phyloP scores from a whole-genome alignment of 2,888 invertebrate genomes.

The Dryadula phaetusa region DNA sequence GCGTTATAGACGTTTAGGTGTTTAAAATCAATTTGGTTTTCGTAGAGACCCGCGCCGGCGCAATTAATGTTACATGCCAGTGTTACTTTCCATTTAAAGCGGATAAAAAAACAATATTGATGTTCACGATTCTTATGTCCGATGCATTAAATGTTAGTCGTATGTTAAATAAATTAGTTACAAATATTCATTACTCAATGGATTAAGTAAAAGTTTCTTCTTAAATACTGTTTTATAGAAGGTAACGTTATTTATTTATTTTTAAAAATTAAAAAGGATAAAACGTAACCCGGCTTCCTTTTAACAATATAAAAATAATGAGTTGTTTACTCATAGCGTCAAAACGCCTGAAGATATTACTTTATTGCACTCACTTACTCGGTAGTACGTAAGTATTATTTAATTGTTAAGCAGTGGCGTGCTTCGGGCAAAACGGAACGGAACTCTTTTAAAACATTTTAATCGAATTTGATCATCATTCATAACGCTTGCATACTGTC shows the following conservation, averaged over 20 bases:
- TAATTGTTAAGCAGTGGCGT: slow-evolving; percentile 76
- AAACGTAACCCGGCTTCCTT: slow-evolving; percentile 1
- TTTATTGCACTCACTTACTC: slow-evolving; percentile 77
- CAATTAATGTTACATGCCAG: slow-evolving; percentile 73
- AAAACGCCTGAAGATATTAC: slow-evolving; percentile 77
- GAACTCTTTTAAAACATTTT: slow-evolving; percentile 49
- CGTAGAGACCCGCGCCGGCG: slow-evolving; percentile 62
- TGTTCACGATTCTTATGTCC: slow-evolving; percentile 70
- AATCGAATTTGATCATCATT: slow-evolving; percentile 37
- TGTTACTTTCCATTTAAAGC: slow-evolving; percentile 66
- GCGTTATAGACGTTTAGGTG: slow-evolving; percentile 68
- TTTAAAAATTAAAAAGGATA: neutral
- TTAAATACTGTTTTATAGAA: too few species aligned
- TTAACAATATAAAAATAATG: slow-evolving; percentile 54
- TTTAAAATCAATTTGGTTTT: slow-evolving; percentile 75
- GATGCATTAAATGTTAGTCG: slow-evolving; percentile 71
- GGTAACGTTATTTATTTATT: neutral
- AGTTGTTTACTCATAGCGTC: slow-evolving; percentile 72
- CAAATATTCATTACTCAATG: slow-evolving; percentile 51
- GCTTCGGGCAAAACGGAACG: slow-evolving; percentile 63
- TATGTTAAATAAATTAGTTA: slow-evolving; percentile 70
- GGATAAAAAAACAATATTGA: slow-evolving; percentile 63
- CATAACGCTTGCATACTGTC: slow-evolving; percentile 22
- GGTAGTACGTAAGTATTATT: slow-evolving; percentile 81
- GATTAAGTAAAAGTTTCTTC: slow-evolving; percentile 43